Conservation (phyloP, 2,113 vertebrate species). For the Oryzias melastigma region DNA sequence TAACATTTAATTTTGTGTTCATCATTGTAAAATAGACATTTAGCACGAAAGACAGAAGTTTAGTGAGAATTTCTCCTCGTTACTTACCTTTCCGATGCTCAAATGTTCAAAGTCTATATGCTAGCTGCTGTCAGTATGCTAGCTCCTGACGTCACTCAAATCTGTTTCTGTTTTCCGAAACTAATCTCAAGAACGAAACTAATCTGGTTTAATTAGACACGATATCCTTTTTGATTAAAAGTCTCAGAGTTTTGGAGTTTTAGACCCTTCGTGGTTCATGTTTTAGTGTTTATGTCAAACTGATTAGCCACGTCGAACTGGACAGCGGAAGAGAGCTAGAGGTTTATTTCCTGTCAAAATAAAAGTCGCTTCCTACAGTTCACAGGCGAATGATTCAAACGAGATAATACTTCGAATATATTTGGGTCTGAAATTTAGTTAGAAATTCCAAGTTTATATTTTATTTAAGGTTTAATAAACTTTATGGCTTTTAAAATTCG, state of each 20-base stretch:
- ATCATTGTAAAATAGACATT: too few species aligned
- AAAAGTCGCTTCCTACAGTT: slow-evolving; percentile 1
- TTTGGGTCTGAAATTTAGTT: too few species aligned
- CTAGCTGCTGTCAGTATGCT: slow-evolving; percentile 46
- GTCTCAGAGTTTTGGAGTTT: not conserved
- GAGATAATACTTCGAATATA: too few species aligned
- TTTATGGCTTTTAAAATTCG: too few species aligned
- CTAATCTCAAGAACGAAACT: not conserved
- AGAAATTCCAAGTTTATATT: too few species aligned
- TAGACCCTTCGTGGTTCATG: not conserved
- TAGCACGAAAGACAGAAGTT: too few species aligned
- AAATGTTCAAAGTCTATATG: slow-evolving; percentile 29
- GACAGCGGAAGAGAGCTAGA: too few species aligned
- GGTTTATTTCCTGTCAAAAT: slow-evolving; percentile 18
- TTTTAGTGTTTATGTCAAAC: slow-evolving; percentile 6
- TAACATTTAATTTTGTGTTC: too few species aligned
- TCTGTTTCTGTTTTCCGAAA: slow-evolving; percentile 6
- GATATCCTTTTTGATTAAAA: fast-evolving
- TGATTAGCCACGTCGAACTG: slow-evolving; percentile 61
- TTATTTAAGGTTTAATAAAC: too few species aligned
- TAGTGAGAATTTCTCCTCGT: too few species aligned
- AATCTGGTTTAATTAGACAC: not conserved
- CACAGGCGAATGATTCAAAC: too few species aligned
- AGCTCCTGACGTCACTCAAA: slow-evolving; percentile 13
- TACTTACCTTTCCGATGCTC: not conserved